Base-by-base conservation (phyloP, 2,888 invertebrate species). In the Tupiocoris notatus region DNA sequence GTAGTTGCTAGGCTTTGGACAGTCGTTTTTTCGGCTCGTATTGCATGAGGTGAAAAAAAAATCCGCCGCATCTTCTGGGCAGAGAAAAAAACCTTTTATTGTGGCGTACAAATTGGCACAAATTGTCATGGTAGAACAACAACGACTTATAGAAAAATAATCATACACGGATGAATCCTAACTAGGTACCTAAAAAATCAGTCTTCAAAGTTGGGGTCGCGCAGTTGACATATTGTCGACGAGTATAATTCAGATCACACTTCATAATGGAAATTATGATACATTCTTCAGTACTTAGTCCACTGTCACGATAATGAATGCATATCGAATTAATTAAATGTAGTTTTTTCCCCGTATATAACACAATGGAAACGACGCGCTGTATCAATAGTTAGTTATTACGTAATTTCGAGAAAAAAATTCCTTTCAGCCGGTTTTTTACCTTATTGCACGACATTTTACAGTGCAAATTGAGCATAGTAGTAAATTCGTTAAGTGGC, bases 61-160 rank as follows among this genome's bases (percentile, higher is more conserved):
- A n/a, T n/a, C n/a, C n/a, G n/a, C n/a, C 39, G 39, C 39, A 39
- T 39, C 39, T 7, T 39, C 6, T 7, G 3, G 39, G 39, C 67
- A 67, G 54, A 70, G 73, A 73, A 24, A 73, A 64, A 73, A 73
- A 62, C 73, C 63, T 75, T 75, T 75, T 75, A 65, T 75, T 66
- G 59, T 59, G 61, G 65, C 59, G 59, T 75, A 75, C 75, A 61
- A 67, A 75, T 75, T 75, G 75, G 75, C 75, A 75, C 65, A 75
- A n/a, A 65, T 75, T 39, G 25, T 75, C 65, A 65, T 75, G 64
- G 54, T 73, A 74, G 64, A 74, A 74, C 74, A 74, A 64, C 74
- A 74, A 74, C 74, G 64, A 74, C 63, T 64, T 64, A 56, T 74
- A 74, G 23, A 74, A 74, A 74, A 74, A 74, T 74, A 39, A 39